Conservation (phyloP, 1,140 invertebrate genomes). For the Danaus plexippus region DNA sequence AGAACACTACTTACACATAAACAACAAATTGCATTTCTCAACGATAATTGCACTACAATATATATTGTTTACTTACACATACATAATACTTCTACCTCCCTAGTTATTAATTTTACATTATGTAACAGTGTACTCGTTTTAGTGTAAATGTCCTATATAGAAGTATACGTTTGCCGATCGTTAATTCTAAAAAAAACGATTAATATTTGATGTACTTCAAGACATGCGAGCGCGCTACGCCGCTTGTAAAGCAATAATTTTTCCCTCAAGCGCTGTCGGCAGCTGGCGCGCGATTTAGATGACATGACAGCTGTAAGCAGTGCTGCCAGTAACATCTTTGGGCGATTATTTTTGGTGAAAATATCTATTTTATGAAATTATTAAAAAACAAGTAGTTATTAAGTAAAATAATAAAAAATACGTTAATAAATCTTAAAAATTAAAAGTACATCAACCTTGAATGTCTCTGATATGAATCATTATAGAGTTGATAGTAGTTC, state of each 20-base stretch:
- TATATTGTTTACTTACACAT: conserved; percentile 18
- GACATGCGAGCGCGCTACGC: conserved; percentile 16
- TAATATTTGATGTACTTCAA: not conserved
- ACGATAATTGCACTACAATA: conserved; percentile 28
- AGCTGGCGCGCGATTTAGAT: conserved; percentile 1
- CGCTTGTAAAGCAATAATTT: conserved; percentile 16
- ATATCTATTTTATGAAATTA: too few species aligned
- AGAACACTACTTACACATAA: conserved; percentile 26
- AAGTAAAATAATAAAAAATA: too few species aligned
- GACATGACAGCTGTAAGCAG: conserved; percentile 13
- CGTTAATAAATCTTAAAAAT: too few species aligned
- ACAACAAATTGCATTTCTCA: conserved; percentile 24
- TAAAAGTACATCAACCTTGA: too few species aligned
- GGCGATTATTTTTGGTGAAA: too few species aligned
- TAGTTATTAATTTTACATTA: too few species aligned
- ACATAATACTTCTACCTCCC: not conserved
- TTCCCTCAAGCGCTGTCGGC: conserved; percentile 21
- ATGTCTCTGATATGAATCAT: too few species aligned
- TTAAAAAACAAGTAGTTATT: too few species aligned
- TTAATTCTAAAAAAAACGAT: conserved; percentile 4
- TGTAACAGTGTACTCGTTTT: too few species aligned
- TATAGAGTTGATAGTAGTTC: too few species aligned
- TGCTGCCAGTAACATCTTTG: conserved; percentile 7
- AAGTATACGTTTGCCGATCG: too few species aligned
- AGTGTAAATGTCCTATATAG: too few species aligned